Evolutionary conservation across 1,140 invertebrate genomes (phyloP).

Genomic region (Nasonia vitripennis): DNA sequence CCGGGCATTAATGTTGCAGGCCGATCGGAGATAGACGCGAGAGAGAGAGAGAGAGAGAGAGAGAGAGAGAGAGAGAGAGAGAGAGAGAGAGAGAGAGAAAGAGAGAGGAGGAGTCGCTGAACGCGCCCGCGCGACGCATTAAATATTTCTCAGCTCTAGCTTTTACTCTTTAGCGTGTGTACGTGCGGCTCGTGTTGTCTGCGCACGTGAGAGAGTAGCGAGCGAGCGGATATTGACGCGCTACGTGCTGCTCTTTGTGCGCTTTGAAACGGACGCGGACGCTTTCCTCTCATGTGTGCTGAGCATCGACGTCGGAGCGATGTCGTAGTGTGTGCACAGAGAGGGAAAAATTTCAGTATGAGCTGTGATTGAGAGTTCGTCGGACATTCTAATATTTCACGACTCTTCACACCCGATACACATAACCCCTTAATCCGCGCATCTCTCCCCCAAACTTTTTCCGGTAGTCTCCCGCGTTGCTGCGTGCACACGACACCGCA

Average conservation of each 20-base stretch:
- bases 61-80: not conserved
- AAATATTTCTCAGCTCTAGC: conserved; percentile 38
- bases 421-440: not conserved
- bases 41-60: not conserved
- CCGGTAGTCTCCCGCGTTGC: not conserved
- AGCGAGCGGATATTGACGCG: conserved; percentile 17
- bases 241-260: conserved; percentile 13
- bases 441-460: not conserved
- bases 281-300: not conserved
- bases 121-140: conserved; percentile 17
- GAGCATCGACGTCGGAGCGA: too few relatives aligned
- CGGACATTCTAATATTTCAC: too few relatives aligned
- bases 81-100: not conserved
- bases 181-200: not conserved
- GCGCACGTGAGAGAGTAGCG: not conserved
- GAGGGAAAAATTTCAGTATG: too few relatives aligned
- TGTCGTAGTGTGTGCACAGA: too few relatives aligned
- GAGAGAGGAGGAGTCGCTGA: not conserved
- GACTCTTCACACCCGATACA: too few relatives aligned
- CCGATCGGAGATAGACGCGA: conserved; percentile 18
- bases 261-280: conserved; percentile 6
- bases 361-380: too few relatives aligned
- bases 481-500: conserved; percentile 32
- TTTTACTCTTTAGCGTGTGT: conserved; percentile 19
- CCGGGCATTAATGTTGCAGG: conserved; percentile 45